Evolutionary conservation across 2,113 vertebrate species (phyloP).

Genomic region (Bufo bufo): DNA sequence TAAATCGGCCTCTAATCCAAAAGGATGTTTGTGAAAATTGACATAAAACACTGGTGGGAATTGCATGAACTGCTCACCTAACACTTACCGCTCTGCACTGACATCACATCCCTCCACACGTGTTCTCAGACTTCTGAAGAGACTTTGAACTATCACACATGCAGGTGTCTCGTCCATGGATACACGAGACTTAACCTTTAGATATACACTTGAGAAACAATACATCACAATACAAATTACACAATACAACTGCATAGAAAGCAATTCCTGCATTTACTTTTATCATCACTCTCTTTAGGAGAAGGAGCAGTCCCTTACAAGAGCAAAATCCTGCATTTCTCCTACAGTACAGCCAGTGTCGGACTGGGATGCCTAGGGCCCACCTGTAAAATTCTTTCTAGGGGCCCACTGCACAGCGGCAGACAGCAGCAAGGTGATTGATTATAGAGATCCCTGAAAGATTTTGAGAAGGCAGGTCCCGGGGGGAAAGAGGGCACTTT

Average conservation of each 20-base stretch:
- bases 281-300: no score
- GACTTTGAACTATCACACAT: conserved; percentile 26
- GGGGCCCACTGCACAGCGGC: no score
- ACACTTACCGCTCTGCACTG: conserved; percentile 37
- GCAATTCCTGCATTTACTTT: no score
- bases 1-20: conserved; percentile 44
- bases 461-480: no score
- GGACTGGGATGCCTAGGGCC: no score
- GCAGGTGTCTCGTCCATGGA: conserved; percentile 4
- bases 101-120: conserved; percentile 40
- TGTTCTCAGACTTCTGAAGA: conserved; percentile 1
- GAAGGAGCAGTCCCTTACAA: no score
- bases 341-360: no score
- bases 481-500: no score
- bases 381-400: no score
- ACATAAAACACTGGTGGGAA: conserved; percentile 53
- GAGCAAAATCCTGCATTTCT: no score
- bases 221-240: background rate
- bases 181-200: background rate
- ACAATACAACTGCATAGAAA: background rate
- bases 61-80: conserved; percentile 52
- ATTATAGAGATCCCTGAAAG: no score
- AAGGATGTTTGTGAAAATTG: conserved; percentile 55
- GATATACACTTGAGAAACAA: background rate
- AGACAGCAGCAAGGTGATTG: no score